A percentile compares a stretch with the other conserved stretches of the same genome.
phyloP scores from a whole-genome alignment of 64 coral and sea anemone genomes.

The Stylophora pistillata region DNA sequence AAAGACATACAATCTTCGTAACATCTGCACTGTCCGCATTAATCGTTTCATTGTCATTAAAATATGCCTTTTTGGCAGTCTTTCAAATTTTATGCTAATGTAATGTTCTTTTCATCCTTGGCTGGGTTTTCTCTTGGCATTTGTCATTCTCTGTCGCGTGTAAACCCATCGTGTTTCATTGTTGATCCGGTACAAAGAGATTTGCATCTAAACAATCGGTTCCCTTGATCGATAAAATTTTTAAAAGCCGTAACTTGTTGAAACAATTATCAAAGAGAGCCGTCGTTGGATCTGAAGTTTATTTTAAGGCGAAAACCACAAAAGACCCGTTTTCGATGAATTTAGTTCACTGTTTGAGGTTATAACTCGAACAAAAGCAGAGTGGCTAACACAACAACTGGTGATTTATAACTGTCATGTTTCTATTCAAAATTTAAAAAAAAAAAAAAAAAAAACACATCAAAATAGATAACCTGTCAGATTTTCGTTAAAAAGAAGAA shows the following conservation, averaged over 20 bases:
- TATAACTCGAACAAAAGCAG: background rate
- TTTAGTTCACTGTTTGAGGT: background rate
- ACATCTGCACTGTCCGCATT: background rate
- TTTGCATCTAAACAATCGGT: slow-evolving; percentile 27
- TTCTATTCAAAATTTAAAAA: no score
- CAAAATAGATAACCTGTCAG: no score
- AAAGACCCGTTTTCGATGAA: background rate
- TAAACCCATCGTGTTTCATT: background rate
- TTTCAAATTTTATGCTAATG: slow-evolving; percentile 18
- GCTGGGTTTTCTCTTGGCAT: background rate
- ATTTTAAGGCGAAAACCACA: background rate
- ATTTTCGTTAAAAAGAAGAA: no score
- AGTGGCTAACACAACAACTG: background rate
- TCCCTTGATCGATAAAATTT: background rate
- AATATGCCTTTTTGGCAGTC: background rate
- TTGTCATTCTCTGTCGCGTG: background rate
- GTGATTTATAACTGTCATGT: background rate
- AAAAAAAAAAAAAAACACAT: background rate
- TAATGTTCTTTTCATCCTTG: background rate
- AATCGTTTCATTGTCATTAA: background rate
- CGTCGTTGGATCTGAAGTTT: background rate
- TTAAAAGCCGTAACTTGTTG: background rate
- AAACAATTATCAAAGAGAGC: background rate
- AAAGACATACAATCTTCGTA: background rate
- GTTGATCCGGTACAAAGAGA: background rate